Evolutionary conservation across 2,113 vertebrate species (phyloP), one percentile per base, ranked within the genome.

Genomic region (Hepsetus odoe): DNA sequence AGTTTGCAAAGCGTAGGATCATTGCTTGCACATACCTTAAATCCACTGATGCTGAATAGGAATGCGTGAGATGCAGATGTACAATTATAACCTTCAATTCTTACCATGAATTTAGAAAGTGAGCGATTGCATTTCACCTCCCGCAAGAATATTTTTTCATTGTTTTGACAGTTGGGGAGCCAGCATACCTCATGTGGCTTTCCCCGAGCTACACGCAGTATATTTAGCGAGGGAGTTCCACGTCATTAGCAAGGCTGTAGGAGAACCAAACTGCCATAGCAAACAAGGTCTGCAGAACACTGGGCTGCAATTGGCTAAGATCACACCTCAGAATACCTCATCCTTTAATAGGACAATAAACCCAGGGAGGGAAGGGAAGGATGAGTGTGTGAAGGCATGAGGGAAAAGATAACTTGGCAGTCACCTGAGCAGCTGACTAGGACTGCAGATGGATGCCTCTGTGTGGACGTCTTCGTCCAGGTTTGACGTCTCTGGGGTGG

Each of bases 111-210:
- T 40, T 12, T 22, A 62, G 18, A 55, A 46, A 70, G 62, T 55
- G 49, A 20, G 26, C 3, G 22, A 72, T 20, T 55, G 33, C 18
- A 55, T 56, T 81, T 81, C 20, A 38, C 22, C 16, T 20, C 18
- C 42, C 28, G 11, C 22, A 72, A 64, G 18, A 74, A n/a, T 28
- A 0, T 24, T 58, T 42, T 46, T 4, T 44, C 58, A 71, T 76
- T 81, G 73, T 76, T 76, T 80, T 61, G 46, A 80, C 73, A 71
- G 67, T 69, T 80, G 30, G 38, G 58, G 61, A 74, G 65, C 30
- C 18, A 30, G 30, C 38, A n/a, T 16, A 38, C 5, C 32, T n/a
- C 22, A 35, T 64, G 59, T 76, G 46, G 46, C 59, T 42, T 35
- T 69, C 28, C 10, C 30, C 20, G 28, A 76, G 55, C 16, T 46